Conservation (phyloP, 2,888 invertebrate species). For the Melinopterus prodromus region DNA sequence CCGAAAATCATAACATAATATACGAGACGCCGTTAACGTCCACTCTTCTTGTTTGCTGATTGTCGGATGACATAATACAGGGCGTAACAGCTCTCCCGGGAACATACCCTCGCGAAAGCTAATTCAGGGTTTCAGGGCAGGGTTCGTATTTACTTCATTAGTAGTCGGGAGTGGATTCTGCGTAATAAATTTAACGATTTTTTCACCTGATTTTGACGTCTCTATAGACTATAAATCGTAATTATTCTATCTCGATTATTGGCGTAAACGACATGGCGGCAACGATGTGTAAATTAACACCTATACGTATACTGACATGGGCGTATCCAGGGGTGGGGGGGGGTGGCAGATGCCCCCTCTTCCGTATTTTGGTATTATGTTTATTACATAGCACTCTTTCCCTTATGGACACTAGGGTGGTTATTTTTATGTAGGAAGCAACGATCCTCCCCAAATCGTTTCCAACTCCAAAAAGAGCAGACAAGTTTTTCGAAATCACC, state of each 20-base stretch:
- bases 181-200: not conserved
- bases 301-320: not conserved
- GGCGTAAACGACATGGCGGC: not conserved
- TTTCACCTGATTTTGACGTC: not conserved
- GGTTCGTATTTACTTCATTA: constrained; percentile 4
- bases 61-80: not conserved
- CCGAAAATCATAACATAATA: not conserved
- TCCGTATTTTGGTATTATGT: no score
- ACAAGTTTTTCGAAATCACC: no score
- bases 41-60: not conserved
- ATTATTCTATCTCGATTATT: not conserved
- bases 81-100: not conserved
- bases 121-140: not conserved
- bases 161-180: not conserved
- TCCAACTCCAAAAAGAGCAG: no score
- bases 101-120: not conserved
- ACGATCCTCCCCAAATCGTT: no score
- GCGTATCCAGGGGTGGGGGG: no score
- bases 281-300: not conserved
- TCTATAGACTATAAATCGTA: not conserved
- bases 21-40: not conserved
- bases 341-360: no score
- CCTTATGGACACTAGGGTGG: no score
- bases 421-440: no score
- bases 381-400: no score